Base-by-base conservation (phyloP, 2,888 invertebrate genomes). In the Artemia sinica region DNA sequence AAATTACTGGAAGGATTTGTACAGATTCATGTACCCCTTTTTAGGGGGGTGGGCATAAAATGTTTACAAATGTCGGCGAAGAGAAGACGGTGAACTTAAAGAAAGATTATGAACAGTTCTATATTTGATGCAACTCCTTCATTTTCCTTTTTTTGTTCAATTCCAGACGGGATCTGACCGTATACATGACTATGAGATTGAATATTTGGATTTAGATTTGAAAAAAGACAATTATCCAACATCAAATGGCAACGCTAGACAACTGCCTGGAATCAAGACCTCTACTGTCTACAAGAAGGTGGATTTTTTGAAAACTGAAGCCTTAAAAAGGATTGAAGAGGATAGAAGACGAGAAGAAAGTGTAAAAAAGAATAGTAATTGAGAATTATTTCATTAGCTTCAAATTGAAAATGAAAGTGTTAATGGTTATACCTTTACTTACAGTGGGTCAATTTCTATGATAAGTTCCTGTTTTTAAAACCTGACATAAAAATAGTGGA, bases 221-320 rank as follows among this genome's bases (percentile, higher is more conserved):
- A 69, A 49, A n/a, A 50, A 82, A 84, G 75, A 76, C 10, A n/a
- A 14, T 41, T 41, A 48, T 70, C 76, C 77, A 71, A 74, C 74
- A 74, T 2, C 18, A 49, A n/a, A n/a, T n/a, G 28, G 63, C 63
- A 58, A n/a, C n/a, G 14, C 63, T n/a, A 12, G 65, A n/a, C 65
- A 65, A 68, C 28, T 10, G n/a, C 12, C 67, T 18, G 68, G 68
- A 68, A 49, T n/a, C 11, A 28, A 72, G 28, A 70, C 75, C 0
- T 75, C 77, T 74, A 80, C 87, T 0, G 89, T 89, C 10, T 94
- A 94, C 78, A 91, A 92, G 77, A 89, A 88, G 1, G 92, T 95
- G 0, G 94, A 95, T 80, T 94, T 94, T 80, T 81, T 91, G 68
- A 94, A 92, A 81, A 95, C 94, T 0, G 87, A 91, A 77, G 94